A percentile compares a stretch with the other conserved stretches of the same genome.
phyloP scores from a whole-genome alignment of 2,888 invertebrate genomes.

The Oscheius myriophilus region DNA sequence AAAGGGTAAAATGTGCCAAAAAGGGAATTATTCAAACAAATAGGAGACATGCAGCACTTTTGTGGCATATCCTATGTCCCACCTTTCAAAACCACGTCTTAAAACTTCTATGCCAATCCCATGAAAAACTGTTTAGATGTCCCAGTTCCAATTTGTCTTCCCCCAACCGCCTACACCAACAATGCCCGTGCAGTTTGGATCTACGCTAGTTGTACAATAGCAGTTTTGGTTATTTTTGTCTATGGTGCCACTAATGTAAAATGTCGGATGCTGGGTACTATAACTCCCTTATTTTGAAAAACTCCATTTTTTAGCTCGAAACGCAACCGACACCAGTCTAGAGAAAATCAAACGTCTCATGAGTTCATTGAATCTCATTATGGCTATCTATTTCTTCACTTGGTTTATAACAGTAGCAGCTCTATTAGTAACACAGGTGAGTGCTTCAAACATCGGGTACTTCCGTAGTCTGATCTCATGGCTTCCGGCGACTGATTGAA shows the following conservation, averaged over 20 bases:
- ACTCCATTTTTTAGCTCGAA: constrained; percentile 27
- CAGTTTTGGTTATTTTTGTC: constrained; percentile 43
- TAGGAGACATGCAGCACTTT: too few relatives aligned
- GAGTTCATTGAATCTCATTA: constrained; percentile 47
- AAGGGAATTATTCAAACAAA: too few relatives aligned
- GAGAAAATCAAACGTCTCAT: constrained; percentile 40
- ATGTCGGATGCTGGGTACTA: constrained; percentile 34
- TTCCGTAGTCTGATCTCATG: too few relatives aligned
- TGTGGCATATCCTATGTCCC: too few relatives aligned
- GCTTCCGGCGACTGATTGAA: not conserved
- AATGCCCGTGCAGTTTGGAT: constrained; percentile 35
- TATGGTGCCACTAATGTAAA: constrained; percentile 44
- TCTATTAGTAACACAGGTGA: constrained; percentile 48
- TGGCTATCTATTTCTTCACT: constrained; percentile 45
- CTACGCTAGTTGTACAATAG: constrained; percentile 38
- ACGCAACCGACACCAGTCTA: constrained; percentile 35
- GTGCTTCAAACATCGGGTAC: not conserved
- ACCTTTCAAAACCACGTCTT: too few relatives aligned
- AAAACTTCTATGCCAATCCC: too few relatives aligned
- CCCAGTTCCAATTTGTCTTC: constrained; percentile 41
- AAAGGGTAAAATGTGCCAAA: too few relatives aligned
- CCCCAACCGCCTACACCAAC: constrained; percentile 46
- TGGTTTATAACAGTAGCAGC: constrained; percentile 54
- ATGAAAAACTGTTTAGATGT: constrained; percentile 27
- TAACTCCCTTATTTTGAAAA: not conserved